Percentiles rank a stretch among this genome's conserved stretches.
These are phyloP conservation scores for Sciurus vulgaris DNA, from an alignment of 2,797 vertebrate genomes.

Conservation along the genomic window DNA sequence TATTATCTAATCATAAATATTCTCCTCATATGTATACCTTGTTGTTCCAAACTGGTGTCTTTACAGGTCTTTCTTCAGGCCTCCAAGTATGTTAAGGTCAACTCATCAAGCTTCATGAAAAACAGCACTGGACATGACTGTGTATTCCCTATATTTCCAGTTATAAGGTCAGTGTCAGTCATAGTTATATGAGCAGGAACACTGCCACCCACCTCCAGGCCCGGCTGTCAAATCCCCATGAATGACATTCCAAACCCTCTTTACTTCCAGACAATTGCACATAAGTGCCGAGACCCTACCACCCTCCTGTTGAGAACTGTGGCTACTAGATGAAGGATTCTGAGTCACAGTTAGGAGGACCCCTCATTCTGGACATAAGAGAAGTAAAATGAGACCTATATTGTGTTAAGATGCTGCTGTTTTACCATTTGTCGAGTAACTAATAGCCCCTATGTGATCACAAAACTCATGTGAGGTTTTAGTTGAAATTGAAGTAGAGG, in stretches of 20 bases:
- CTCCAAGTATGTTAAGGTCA: not conserved
- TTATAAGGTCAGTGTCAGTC: not conserved
- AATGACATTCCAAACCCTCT: not conserved
- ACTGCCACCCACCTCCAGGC: not conserved
- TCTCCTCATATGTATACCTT: too few relatives aligned
- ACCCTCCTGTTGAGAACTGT: not conserved
- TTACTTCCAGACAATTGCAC: not conserved
- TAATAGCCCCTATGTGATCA: not conserved
- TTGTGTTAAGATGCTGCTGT: not conserved
- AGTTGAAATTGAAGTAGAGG: not conserved
- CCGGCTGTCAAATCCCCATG: too few relatives aligned
- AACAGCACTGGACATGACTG: not conserved
- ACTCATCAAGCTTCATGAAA: not conserved
- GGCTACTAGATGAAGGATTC: not conserved
- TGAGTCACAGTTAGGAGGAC: not conserved
- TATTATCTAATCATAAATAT: too few relatives aligned
- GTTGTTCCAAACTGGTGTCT: too few relatives aligned
- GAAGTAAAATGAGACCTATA: not conserved
- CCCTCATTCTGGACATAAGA: not conserved
- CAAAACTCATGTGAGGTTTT: not conserved
- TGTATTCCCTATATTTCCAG: not conserved
- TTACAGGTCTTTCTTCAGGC: not conserved
- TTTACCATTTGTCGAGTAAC: not conserved
- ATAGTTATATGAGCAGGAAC: not conserved
- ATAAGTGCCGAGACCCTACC: not conserved